These are phyloP conservation scores for Tapera naevia DNA, from an alignment of 2,797 vertebrate species.

Conservation along the genomic window DNA sequence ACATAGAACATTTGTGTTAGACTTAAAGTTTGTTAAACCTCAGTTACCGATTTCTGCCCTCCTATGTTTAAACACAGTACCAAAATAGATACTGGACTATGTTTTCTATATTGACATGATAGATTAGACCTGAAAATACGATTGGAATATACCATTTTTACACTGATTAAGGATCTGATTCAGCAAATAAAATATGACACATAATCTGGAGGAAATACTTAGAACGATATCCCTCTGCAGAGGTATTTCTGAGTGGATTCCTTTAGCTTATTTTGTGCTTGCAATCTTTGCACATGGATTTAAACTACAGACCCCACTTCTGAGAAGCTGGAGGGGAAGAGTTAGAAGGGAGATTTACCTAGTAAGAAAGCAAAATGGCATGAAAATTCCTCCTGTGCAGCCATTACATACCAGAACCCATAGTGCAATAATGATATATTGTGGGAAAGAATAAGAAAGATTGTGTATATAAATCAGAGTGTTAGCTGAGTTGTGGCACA, in stretches of 20 bases:
- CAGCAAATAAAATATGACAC: not conserved
- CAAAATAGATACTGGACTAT: not conserved
- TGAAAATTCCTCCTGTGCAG: conserved; percentile 17
- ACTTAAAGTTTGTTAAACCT: not conserved
- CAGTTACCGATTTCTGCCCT: not conserved
- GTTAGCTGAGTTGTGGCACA: not conserved
- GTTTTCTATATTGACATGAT: not conserved
- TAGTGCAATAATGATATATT: not conserved
- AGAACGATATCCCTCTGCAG: not conserved
- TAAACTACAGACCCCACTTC: not conserved
- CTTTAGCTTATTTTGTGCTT: not conserved
- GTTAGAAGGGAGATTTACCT: not conserved
- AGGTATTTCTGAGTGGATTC: not conserved
- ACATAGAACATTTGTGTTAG: not conserved
- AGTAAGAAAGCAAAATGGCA: not conserved
- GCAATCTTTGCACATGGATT: not conserved
- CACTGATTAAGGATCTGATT: not conserved
- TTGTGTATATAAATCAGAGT: conserved; percentile 27
- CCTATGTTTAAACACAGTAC: not conserved
- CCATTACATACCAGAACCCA: conserved; percentile 15
- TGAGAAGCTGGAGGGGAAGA: not conserved
- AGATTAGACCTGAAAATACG: not conserved
- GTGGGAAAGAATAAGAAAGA: conserved; percentile 43
- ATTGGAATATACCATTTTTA: not conserved
- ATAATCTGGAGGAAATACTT: not conserved